Percentiles rank a stretch among this genome's conserved stretches.
These are phyloP conservation scores for Bombus impatiens DNA, from an alignment of 1,140 invertebrate genomes.

Conservation along the genomic window DNA sequence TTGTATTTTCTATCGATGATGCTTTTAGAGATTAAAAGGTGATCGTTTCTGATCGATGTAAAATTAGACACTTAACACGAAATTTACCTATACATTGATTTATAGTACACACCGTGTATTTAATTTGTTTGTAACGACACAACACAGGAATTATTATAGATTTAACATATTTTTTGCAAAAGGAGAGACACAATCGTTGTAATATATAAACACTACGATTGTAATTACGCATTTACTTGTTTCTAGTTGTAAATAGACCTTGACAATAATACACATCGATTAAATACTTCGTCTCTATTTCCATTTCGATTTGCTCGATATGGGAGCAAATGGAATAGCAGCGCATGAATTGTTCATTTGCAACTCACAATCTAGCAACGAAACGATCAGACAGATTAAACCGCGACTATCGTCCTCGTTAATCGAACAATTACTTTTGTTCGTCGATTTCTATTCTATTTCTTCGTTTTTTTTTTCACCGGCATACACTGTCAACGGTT, in stretches of 20 bases:
- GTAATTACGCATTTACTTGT: too few relatives aligned
- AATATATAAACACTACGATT: too few relatives aligned
- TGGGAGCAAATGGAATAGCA: too few relatives aligned
- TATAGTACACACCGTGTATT: too few relatives aligned
- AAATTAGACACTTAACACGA: too few relatives aligned
- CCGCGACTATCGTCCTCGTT: slow-evolving; percentile 5
- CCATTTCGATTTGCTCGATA: not conserved
- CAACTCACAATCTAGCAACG: not conserved
- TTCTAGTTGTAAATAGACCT: not conserved
- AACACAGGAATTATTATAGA: too few relatives aligned
- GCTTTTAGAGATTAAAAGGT: not conserved
- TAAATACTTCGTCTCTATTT: not conserved
- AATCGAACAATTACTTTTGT: slow-evolving; percentile 28
- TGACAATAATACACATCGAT: too few relatives aligned
- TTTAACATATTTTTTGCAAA: too few relatives aligned
- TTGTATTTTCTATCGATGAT: not conserved
- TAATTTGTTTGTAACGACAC: too few relatives aligned
- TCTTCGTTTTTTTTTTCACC: not conserved
- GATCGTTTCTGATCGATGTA: not conserved
- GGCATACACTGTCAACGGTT: not conserved
- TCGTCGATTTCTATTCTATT: slow-evolving; percentile 16
- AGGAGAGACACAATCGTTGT: too few relatives aligned
- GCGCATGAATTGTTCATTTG: slow-evolving; percentile 24
- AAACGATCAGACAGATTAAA: slow-evolving; percentile 40
- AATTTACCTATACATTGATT: too few relatives aligned